Percentiles rank a stretch among this genome's conserved stretches.
These are phyloP conservation scores for Capromys pilorides DNA, from an alignment of 2,797 vertebrate species.

Conservation along the genomic window DNA sequence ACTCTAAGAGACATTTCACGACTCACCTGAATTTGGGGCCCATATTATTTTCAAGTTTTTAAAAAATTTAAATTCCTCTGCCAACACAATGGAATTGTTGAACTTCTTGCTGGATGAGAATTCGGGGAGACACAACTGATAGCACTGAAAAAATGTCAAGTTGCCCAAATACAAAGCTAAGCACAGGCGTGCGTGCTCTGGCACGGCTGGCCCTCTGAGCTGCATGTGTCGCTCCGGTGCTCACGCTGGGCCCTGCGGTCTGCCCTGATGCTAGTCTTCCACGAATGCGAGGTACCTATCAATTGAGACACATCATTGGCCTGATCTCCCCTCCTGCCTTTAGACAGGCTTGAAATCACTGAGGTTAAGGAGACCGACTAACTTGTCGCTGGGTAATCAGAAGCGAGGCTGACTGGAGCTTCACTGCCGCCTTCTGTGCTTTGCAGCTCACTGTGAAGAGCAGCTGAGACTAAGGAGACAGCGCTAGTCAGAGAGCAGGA, in stretches of 20 bases:
- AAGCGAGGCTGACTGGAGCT: neutral
- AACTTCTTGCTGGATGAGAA: neutral
- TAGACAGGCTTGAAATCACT: neutral
- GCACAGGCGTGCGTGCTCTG: neutral
- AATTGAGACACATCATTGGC: neutral
- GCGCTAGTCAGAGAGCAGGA: neutral
- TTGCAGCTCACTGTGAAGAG: neutral
- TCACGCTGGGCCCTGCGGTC: neutral
- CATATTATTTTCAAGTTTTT: neutral
- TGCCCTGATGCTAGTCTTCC: neutral
- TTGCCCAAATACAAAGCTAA: neutral
- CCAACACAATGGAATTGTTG: neutral
- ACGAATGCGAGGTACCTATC: neutral
- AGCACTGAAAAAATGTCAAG: neutral
- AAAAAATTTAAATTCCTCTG: constrained; percentile 10
- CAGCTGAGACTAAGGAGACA: neutral
- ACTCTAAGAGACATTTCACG: neutral
- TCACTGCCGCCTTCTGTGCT: neutral
- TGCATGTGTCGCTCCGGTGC: neutral
- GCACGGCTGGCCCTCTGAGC: neutral
- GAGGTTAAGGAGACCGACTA: neutral
- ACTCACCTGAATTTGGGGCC: neutral
- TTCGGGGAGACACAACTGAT: neutral
- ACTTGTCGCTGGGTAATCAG: neutral
- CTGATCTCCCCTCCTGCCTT: neutral